Evolutionary conservation across 2,797 vertebrate species (phyloP).

Genomic region (Pantherophis alleghaniensis): DNA sequence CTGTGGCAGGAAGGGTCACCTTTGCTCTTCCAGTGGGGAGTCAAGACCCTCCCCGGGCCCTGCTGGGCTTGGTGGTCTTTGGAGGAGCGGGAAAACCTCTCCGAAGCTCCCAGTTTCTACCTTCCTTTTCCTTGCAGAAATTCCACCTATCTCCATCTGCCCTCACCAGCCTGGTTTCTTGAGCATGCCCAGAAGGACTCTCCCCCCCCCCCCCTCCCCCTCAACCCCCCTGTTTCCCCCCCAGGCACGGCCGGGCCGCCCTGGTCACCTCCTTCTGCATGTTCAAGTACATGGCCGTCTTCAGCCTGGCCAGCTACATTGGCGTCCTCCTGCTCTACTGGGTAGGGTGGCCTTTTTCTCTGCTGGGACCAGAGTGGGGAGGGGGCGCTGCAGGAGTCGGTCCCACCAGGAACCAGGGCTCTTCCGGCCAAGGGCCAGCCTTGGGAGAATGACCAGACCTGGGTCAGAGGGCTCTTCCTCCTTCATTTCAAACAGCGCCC

Average conservation of each 20-base stretch:
- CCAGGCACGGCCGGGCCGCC: constrained; percentile 78
- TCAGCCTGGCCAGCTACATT: constrained; percentile 77
- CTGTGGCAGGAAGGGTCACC: neutral
- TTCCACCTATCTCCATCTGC: neutral
- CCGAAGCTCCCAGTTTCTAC: no score
- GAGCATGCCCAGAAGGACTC: neutral
- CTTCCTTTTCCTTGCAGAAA: no score
- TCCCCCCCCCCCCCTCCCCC: neutral
- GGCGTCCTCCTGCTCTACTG: constrained; percentile 79
- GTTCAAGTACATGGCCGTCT: constrained; percentile 82
- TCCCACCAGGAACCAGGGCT: neutral
- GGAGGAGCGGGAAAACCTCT: neutral
- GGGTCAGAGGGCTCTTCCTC: neutral
- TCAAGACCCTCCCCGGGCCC: neutral
- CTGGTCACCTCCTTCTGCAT: constrained; percentile 78
- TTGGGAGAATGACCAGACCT: neutral
- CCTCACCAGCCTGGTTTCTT: no score
- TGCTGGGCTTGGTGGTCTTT: neutral
- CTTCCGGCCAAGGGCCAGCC: neutral
- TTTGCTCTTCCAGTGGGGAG: neutral
- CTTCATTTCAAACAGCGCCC: neutral
- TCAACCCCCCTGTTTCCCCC: constrained; percentile 10
- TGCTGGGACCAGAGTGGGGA: fast-evolving
- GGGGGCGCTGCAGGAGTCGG: no score
- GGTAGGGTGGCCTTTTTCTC: constrained; percentile 62